Conservation (phyloP, 2,888 invertebrate genomes). For the Caenorhabditis virilis region DNA sequence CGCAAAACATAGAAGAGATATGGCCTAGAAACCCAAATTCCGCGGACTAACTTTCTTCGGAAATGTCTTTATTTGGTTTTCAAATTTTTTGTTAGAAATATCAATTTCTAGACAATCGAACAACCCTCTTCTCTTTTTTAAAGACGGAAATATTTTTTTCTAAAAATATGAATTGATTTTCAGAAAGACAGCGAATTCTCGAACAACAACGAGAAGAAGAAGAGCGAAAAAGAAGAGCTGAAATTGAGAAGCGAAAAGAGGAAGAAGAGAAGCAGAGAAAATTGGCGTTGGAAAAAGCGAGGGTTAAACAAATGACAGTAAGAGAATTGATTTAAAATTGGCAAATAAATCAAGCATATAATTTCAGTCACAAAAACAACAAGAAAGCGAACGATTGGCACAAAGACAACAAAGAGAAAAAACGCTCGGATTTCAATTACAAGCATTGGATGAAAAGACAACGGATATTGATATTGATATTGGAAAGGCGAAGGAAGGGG, state of each 20-base stretch:
- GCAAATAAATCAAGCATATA: slow-evolving; percentile 71
- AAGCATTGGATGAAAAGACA: slow-evolving; percentile 77
- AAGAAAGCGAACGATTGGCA: slow-evolving; percentile 76
- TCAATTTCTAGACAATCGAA: too few relatives aligned
- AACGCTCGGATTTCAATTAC: slow-evolving; percentile 81
- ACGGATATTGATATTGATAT: slow-evolving; percentile 79
- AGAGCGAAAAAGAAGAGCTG: slow-evolving; percentile 76
- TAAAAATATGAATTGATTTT: not conserved
- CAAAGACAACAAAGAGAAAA: slow-evolving; percentile 86
- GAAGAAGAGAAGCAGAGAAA: slow-evolving; percentile 90
- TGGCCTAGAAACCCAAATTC: too few relatives aligned
- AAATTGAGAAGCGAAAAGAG: slow-evolving; percentile 77
- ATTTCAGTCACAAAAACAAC: slow-evolving; percentile 58
- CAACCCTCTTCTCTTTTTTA: slow-evolving; percentile 2
- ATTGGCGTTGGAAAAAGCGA: slow-evolving; percentile 94
- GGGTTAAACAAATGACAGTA: slow-evolving; percentile 81
- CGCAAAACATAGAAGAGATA: too few relatives aligned
- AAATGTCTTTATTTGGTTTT: too few relatives aligned
- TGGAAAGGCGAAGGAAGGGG: slow-evolving; percentile 34
- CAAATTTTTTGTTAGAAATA: too few relatives aligned
- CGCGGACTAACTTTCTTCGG: too few relatives aligned
- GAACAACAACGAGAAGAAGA: slow-evolving; percentile 75
- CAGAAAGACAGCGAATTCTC: slow-evolving; percentile 24
- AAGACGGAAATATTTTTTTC: too few relatives aligned
- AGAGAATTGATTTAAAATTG: slow-evolving; percentile 67